A percentile compares a stretch with the other conserved stretches of the same genome.
Conservation (phyloP, 2,888 invertebrate species). For the Agrotis puta region DNA sequence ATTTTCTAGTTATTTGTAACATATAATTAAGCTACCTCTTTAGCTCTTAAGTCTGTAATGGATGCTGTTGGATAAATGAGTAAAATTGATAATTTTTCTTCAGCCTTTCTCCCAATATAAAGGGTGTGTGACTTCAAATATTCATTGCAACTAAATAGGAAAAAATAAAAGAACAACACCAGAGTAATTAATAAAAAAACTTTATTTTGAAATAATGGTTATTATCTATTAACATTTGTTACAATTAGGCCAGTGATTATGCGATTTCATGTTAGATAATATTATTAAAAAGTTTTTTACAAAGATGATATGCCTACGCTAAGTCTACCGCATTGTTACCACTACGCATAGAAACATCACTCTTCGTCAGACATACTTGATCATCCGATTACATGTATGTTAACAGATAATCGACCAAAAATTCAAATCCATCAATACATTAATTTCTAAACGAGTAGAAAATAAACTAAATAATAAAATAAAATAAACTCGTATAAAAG, state of each 20-base stretch:
- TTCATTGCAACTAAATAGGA: neutral
- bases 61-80: neutral
- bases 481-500: slow-evolving; percentile 86
- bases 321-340: slow-evolving; percentile 71
- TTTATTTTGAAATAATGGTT: slow-evolving; percentile 90
- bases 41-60: too few species aligned
- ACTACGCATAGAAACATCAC: slow-evolving; percentile 67
- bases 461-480: slow-evolving; percentile 85
- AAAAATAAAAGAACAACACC: slow-evolving; percentile 62
- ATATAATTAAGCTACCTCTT: too few species aligned
- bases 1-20: too few species aligned
- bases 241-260: slow-evolving; percentile 88
- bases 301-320: slow-evolving; percentile 88
- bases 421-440: slow-evolving; percentile 83
- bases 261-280: slow-evolving; percentile 81
- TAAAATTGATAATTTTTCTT: too few species aligned
- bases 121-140: neutral
- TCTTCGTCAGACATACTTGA: slow-evolving; percentile 59
- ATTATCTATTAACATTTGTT: slow-evolving; percentile 91
- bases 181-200: slow-evolving; percentile 80
- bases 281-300: slow-evolving; percentile 85
- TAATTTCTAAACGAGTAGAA: slow-evolving; percentile 83
- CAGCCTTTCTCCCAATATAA: neutral
- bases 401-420: slow-evolving; percentile 90
- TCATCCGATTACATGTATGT: slow-evolving; percentile 70